These are phyloP conservation scores for Rhyacophila brunnea DNA, from an alignment of 1,140 invertebrate species.

Conservation along the genomic window DNA sequence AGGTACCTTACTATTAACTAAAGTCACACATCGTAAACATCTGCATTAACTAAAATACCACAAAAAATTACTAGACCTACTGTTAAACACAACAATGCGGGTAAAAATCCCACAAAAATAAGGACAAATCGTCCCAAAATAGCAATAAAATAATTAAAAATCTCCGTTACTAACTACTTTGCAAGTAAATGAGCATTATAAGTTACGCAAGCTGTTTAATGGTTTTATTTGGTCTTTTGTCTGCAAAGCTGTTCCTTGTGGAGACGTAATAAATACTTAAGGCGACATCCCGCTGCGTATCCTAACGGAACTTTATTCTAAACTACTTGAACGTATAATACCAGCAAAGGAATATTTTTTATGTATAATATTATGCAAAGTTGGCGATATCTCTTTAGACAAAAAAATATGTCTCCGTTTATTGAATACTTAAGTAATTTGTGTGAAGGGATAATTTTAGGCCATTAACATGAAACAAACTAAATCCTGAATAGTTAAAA, in stretches of 20 bases:
- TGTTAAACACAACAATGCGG: not conserved
- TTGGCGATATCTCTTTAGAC: no score
- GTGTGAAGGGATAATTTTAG: no score
- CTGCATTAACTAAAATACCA: no score
- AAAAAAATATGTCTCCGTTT: no score
- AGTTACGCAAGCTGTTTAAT: not conserved
- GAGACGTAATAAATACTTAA: conserved; percentile 30
- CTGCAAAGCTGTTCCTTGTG: not conserved
- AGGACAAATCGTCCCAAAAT: not conserved
- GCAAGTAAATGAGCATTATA: not conserved
- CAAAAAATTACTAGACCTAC: no score
- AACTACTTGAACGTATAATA: not conserved
- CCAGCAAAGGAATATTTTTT: not conserved
- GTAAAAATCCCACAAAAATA: not conserved
- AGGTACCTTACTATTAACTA: no score
- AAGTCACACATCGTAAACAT: no score
- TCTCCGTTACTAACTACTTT: conserved; percentile 1
- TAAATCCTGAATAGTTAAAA: no score
- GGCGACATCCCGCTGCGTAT: conserved; percentile 27
- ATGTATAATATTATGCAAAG: not conserved
- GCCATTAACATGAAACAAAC: no score
- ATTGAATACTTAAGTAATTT: no score
- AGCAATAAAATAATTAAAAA: not conserved
- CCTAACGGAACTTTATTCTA: conserved; percentile 19
- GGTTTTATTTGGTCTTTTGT: conserved; percentile 1